Base-by-base conservation (phyloP, 2,113 vertebrate species). In the Anthoscopus minutus region DNA sequence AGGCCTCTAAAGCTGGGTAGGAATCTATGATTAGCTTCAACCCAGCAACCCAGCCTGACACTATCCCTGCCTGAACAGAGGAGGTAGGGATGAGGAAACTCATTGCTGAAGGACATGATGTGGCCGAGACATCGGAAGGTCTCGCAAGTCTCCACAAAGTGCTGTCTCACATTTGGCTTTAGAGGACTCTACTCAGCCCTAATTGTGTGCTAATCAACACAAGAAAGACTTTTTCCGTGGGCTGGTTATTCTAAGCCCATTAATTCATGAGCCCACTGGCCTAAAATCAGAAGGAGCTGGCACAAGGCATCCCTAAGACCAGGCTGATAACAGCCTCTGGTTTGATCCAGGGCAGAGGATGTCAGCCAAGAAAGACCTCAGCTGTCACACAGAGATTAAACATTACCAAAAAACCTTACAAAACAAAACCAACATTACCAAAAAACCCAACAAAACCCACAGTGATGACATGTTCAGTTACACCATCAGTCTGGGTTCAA, bases 321-420 rank as follows among this genome's bases (percentile, higher is more conserved):
- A 81, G 80, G 44, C 67, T 96, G 83, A 58, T 88, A 93, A 91
- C 42, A 89, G 88, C 54, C 38, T 80, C 45, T 88, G 54, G 54
- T 62, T 66, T 88, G 30, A 94, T 91, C 54, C 79, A 70, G 78
- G 54, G 30, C 19, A 53, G 27, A 76, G 38, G 33, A 70, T 47
- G 38, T 65, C 71, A 88, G 81, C 92, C 94, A 93, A 94, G 60
- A 64, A 93, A 94, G 60, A 64, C 45, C 79, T 91, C 76, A 88
- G 67, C 85, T 94, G 81, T 58, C 22, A 11, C 40, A 58, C 28
- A 48, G 33, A 86, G 79, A 93, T 88, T 77, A 89, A 86, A 23
- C 18, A 50, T 11, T 51, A 85, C 21, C 20, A 74, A 70, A 81
- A 56, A 33, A 12, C 1, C 5, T 17, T 62, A 57, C 27, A 30